Evolutionary conservation across 2,797 vertebrate species (phyloP).

Genomic region (Spea hammondii): DNA sequence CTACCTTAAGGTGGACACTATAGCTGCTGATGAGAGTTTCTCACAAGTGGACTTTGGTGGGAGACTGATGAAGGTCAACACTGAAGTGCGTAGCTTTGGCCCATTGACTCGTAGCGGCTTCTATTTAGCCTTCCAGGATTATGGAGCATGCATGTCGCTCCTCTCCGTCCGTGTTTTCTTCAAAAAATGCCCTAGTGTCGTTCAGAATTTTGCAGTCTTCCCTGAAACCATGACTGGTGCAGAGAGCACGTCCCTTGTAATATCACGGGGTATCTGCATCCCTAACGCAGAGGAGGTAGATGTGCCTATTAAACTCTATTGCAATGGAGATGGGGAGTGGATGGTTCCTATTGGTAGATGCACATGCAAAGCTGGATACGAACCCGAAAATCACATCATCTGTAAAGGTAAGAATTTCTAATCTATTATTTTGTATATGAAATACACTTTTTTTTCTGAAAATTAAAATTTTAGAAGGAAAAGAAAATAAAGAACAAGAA

Average conservation of each 20-base stretch:
- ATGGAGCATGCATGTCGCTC: slow-evolving; percentile 96
- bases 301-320: slow-evolving; percentile 97
- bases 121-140: slow-evolving; percentile 97
- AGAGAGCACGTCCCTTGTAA: slow-evolving; percentile 94
- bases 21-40: slow-evolving; percentile 96
- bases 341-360: slow-evolving; percentile 98
- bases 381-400: slow-evolving; percentile 88
- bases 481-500: too few species aligned
- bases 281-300: slow-evolving; percentile 93
- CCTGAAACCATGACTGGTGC: slow-evolving; percentile 97
- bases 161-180: slow-evolving; percentile 96
- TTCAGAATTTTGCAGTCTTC: slow-evolving; percentile 96
- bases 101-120: slow-evolving; percentile 92
- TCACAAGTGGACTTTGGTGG: slow-evolving; percentile 97
- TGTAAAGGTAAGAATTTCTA: slow-evolving; percentile 82
- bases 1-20: slow-evolving; percentile 98
- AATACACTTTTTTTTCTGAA: background rate
- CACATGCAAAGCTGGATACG: slow-evolving; percentile 93
- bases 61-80: slow-evolving; percentile 96
- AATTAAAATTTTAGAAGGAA: too few species aligned
- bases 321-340: slow-evolving; percentile 96
- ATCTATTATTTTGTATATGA: too few species aligned
- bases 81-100: slow-evolving; percentile 93
- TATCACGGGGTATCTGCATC: slow-evolving; percentile 90
- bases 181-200: slow-evolving; percentile 95